phyloP scores from a whole-genome alignment of 2,888 invertebrate genomes.

The Zootermopsis nevadensis region DNA sequence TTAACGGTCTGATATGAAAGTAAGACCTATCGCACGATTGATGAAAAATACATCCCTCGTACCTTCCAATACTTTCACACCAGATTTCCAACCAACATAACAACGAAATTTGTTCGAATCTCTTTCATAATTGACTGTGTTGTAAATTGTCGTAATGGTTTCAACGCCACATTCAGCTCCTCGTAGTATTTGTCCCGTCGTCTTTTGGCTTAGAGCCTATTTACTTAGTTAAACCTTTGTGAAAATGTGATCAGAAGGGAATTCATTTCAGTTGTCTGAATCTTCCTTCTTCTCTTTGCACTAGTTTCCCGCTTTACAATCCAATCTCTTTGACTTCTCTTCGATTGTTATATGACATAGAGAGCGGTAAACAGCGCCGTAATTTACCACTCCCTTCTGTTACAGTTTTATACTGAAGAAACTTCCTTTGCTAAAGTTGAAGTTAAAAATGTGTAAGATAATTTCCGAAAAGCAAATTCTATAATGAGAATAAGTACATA shows the following conservation, averaged over 20 bases:
- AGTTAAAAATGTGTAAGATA: no score
- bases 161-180: neutral
- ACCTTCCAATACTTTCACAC: neutral
- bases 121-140: neutral
- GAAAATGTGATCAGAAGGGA: neutral
- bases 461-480: no score
- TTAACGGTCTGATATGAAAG: no score
- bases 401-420: neutral
- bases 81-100: neutral
- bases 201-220: neutral
- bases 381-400: neutral
- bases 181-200: neutral
- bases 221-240: neutral
- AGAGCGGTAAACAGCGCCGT: constrained; percentile 4
- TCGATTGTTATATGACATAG: neutral
- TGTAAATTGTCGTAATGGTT: neutral
- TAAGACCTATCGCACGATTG: no score
- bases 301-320: neutral
- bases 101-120: neutral
- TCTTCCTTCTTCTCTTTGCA: constrained; percentile 6
- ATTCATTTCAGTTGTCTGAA: constrained; percentile 8
- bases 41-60: no score
- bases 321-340: constrained; percentile 10
- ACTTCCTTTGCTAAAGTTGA: neutral
- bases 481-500: no score